These are phyloP conservation scores for Limenitis camilla DNA, from an alignment of 2,888 invertebrate genomes.

Conservation along the genomic window DNA sequence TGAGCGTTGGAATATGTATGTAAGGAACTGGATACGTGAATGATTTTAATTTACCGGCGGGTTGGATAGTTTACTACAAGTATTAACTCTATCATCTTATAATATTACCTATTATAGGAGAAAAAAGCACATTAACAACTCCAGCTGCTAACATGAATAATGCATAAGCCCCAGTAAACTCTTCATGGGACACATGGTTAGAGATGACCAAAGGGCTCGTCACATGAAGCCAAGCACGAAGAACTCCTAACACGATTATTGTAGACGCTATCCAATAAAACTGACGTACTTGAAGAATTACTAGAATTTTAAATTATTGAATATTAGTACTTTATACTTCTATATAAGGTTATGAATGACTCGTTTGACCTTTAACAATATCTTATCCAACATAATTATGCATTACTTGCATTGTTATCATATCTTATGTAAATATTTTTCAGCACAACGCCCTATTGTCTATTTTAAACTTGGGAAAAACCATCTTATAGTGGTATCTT, in stretches of 20 bases:
- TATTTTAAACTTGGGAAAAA: too few species aligned
- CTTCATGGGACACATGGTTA: slow-evolving; percentile 75
- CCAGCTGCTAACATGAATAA: slow-evolving; percentile 81
- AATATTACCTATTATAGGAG: slow-evolving; percentile 76
- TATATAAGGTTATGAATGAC: background rate
- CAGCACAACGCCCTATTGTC: too few species aligned
- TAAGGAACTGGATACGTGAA: too few species aligned
- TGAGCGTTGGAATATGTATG: too few species aligned
- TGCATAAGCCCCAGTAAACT: slow-evolving; percentile 83
- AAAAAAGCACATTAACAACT: slow-evolving; percentile 75
- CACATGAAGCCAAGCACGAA: slow-evolving; percentile 80
- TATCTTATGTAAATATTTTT: too few species aligned
- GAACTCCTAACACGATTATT: slow-evolving; percentile 73
- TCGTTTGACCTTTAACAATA: too few species aligned
- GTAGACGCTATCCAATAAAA: slow-evolving; percentile 43
- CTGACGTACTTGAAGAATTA: slow-evolving; percentile 44
- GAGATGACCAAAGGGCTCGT: slow-evolving; percentile 80
- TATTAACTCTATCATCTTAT: too few species aligned
- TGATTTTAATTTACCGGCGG: too few species aligned
- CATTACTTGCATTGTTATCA: too few species aligned
- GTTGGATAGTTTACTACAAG: too few species aligned
- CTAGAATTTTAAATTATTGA: slow-evolving; percentile 29
- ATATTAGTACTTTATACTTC: background rate
- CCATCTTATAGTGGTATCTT: too few species aligned
- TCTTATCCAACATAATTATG: too few species aligned